These are phyloP conservation scores for Eira barbara DNA, from an alignment of 2,113 vertebrate genomes.

Conservation along the genomic window DNA sequence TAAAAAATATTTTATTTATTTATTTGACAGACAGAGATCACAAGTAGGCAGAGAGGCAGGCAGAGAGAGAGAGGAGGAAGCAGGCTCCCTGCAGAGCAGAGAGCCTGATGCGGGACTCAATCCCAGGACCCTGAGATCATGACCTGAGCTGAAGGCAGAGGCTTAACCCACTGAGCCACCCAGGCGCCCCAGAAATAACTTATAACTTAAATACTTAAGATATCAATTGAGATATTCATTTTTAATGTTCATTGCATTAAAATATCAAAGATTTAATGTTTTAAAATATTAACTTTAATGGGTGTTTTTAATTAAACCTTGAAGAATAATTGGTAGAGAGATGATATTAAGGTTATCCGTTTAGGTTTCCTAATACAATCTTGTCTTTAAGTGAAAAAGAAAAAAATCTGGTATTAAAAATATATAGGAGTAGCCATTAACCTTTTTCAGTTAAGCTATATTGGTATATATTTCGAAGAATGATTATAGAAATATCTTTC, in stretches of 20 bases:
- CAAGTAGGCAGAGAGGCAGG: too few species aligned
- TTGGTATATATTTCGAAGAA: background rate
- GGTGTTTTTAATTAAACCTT: background rate
- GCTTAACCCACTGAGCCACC: too few species aligned
- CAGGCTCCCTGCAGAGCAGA: too few species aligned
- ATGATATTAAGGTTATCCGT: background rate
- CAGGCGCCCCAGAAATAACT: background rate
- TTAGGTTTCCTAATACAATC: background rate
- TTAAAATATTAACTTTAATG: conserved; percentile 6
- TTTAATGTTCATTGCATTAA: background rate
- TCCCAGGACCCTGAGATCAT: too few species aligned
- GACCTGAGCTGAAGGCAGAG: too few species aligned
- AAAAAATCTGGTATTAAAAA: background rate
- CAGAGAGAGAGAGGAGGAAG: too few species aligned
- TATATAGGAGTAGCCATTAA: background rate
- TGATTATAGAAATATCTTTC: background rate
- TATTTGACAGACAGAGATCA: too few species aligned
- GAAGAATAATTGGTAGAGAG: background rate
- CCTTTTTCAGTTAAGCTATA: background rate
- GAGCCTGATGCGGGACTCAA: too few species aligned
- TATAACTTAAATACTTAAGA: background rate
- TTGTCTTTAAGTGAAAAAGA: background rate
- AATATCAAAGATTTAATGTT: background rate
- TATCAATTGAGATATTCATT: background rate
- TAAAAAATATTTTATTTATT: too few species aligned